These are phyloP conservation scores for Steromphala cineraria DNA, from an alignment of 2,888 invertebrate species.

Conservation along the genomic window DNA sequence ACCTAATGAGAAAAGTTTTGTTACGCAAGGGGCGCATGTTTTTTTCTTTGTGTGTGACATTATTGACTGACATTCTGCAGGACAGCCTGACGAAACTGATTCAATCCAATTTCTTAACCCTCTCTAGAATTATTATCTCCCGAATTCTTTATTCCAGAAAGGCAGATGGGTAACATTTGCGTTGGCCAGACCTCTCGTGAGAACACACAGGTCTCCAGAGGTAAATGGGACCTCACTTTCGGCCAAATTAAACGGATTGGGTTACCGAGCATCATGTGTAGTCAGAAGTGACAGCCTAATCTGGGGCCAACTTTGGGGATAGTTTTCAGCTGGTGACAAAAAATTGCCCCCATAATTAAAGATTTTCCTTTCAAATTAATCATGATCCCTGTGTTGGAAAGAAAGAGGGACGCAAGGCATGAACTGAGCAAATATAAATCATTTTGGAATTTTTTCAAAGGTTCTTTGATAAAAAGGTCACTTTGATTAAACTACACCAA, in stretches of 20 bases:
- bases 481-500: no score
- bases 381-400: background rate
- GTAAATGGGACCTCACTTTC: background rate
- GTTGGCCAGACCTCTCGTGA: background rate
- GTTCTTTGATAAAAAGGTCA: no score
- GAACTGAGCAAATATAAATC: no score
- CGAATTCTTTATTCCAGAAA: background rate
- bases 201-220: background rate
- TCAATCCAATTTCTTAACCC: constrained; percentile 20
- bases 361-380: background rate
- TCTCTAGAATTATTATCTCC: background rate
- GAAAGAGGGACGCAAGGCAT: no score
- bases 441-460: no score
- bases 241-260: constrained; percentile 2
- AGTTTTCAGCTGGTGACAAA: background rate
- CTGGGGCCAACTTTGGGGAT: background rate
- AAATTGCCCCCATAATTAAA: background rate
- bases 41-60: background rate
- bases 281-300: background rate
- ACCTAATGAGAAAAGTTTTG: background rate
- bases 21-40: constrained; percentile 17
- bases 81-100: background rate
- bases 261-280: background rate
- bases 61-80: background rate
- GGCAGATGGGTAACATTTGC: background rate